A percentile compares a stretch with the other conserved stretches of the same genome.
phyloP scores from a whole-genome alignment of 2,113 vertebrate genomes.

The Pangasianodon gigas region DNA sequence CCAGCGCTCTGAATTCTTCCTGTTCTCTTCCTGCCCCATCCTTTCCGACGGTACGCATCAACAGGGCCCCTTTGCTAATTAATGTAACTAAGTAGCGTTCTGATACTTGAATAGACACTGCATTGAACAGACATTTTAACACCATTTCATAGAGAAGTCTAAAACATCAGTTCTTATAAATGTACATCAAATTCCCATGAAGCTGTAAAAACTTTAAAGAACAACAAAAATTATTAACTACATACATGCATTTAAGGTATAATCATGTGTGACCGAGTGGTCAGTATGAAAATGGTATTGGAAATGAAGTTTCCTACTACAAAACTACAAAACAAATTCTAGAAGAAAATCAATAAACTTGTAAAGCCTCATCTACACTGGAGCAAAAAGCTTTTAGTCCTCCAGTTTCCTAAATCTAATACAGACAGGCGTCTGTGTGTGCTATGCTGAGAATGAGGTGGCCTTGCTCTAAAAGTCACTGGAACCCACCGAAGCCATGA shows the following conservation, averaged over 20 bases:
- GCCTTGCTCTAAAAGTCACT: constrained; percentile 49
- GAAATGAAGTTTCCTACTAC: constrained; percentile 48
- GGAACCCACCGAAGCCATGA: constrained; percentile 51
- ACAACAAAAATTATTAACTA: constrained; percentile 3
- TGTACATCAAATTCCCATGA: not conserved
- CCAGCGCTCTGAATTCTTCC: constrained; percentile 30
- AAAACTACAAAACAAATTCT: constrained; percentile 58
- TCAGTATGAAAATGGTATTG: constrained; percentile 8
- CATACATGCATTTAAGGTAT: not conserved
- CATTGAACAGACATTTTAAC: not conserved
- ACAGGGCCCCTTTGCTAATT: constrained; percentile 54
- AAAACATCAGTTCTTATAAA: not conserved
- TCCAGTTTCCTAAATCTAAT: constrained; percentile 56
- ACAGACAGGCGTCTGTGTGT: constrained; percentile 50
- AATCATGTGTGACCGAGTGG: not conserved
- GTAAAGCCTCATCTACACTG: constrained; percentile 50
- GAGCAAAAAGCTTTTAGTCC: constrained; percentile 35
- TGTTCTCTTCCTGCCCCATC: constrained; percentile 30
- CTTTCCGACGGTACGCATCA: constrained; percentile 41
- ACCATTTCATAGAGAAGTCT: not conserved
- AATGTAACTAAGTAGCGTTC: constrained; percentile 60
- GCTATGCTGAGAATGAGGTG: constrained; percentile 44
- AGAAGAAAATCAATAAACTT: constrained; percentile 58
- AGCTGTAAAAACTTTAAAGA: not conserved
- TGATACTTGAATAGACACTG: constrained; percentile 24